Evolutionary conservation across 2,888 invertebrate species (phyloP).

Genomic region (Adelognathus sp.): DNA sequence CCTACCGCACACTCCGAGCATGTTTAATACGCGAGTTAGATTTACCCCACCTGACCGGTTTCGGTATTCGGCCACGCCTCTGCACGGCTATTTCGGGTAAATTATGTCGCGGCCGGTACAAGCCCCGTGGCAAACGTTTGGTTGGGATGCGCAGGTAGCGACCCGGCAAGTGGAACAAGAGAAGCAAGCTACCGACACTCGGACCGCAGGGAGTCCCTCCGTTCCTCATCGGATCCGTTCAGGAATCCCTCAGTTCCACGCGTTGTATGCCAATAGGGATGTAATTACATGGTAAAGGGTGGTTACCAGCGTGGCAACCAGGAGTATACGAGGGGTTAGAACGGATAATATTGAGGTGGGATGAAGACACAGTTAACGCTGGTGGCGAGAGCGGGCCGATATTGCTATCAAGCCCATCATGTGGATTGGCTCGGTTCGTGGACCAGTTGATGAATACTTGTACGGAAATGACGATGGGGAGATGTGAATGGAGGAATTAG

Average conservation of each 20-base stretch:
- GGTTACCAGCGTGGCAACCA: conserved; percentile 38
- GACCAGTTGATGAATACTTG: conserved; percentile 59
- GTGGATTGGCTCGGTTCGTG: conserved; percentile 53
- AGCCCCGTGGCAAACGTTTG: conserved; percentile 2
- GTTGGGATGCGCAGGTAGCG: conserved; percentile 2
- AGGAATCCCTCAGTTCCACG: conserved; percentile 54
- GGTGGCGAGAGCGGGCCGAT: conserved; percentile 65
- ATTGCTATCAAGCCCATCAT: conserved; percentile 71
- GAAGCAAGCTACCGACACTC: conserved; percentile 17
- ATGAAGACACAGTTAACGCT: conserved; percentile 65
- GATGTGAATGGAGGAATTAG: not conserved
- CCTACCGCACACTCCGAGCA: conserved; percentile 56
- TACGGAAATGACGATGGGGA: not conserved
- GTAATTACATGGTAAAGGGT: conserved; percentile 61
- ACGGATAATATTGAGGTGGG: conserved; percentile 30
- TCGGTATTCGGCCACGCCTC: conserved; percentile 62
- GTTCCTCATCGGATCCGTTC: conserved; percentile 39
- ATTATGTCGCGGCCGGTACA: conserved; percentile 60
- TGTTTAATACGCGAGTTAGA: conserved; percentile 60
- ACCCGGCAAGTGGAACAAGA: not conserved
- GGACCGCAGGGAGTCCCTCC: conserved; percentile 1
- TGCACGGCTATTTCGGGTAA: conserved; percentile 64
- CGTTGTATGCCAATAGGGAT: conserved; percentile 51
- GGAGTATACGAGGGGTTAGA: conserved; percentile 23
- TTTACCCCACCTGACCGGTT: too few species aligned